Conservation (phyloP, 2,797 vertebrate species). For the Anniella stebbinsi region DNA sequence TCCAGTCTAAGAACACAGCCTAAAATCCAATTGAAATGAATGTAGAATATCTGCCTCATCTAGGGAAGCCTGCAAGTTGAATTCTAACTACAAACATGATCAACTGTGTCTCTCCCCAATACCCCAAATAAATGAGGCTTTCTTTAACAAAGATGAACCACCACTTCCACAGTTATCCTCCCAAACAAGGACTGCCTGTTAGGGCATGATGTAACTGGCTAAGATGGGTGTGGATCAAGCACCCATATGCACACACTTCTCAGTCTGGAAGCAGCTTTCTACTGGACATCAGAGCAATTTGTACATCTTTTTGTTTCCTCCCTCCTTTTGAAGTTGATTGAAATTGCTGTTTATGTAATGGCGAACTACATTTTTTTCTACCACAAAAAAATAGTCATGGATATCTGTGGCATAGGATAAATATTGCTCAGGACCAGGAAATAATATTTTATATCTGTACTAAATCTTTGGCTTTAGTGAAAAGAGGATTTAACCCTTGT, state of each 20-base stretch:
- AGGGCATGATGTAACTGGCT: neutral
- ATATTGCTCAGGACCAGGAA: conserved; percentile 70
- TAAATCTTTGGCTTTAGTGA: conserved; percentile 69
- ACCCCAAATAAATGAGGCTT: neutral
- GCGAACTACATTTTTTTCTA: conserved; percentile 9
- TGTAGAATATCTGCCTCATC: neutral
- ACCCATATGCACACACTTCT: neutral
- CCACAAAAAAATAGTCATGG: conserved; percentile 30
- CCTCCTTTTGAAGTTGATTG: neutral
- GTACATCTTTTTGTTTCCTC: neutral
- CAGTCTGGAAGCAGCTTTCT: neutral
- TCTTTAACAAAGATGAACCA: neutral
- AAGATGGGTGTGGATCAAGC: neutral
- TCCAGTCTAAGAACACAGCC: neutral
- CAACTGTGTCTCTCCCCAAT: neutral
- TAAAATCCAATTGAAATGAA: neutral
- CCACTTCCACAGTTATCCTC: neutral
- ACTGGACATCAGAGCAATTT: neutral
- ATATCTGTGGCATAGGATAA: conserved; percentile 67
- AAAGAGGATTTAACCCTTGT: conserved; percentile 72
- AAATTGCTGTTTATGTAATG: conserved; percentile 3
- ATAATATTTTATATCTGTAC: conserved; percentile 66
- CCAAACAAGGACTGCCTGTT: neutral
- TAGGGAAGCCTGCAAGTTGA: neutral
- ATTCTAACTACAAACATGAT: neutral